Conservation (phyloP, 1,140 invertebrate genomes). For the Drosophila orosa region DNA sequence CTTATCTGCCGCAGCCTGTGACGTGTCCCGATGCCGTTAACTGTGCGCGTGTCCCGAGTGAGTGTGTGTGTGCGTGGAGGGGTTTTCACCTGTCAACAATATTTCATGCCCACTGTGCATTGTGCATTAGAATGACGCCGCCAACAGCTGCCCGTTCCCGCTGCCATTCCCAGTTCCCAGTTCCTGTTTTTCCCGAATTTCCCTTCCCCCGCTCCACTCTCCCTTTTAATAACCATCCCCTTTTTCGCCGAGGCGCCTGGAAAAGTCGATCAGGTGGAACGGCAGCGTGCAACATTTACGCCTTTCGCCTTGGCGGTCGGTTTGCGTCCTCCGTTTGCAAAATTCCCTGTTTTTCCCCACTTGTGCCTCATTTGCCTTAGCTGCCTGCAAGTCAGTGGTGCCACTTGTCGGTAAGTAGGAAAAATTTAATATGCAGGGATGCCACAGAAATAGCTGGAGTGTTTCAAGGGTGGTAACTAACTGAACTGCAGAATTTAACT, state of each 20-base stretch:
- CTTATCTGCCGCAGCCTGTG: constrained; percentile 41
- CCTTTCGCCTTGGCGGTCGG: constrained; percentile 40
- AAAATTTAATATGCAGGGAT: neutral
- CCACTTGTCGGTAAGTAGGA: neutral
- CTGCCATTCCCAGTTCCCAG: constrained; percentile 11
- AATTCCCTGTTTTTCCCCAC: constrained; percentile 4
- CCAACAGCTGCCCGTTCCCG: constrained; percentile 60
- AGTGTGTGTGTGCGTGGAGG: constrained; percentile 24
- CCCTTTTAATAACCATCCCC: constrained; percentile 37
- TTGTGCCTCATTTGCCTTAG: constrained; percentile 17
- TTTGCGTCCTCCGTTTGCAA: constrained; percentile 28
- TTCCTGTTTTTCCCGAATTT: constrained; percentile 21
- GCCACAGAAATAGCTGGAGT: neutral
- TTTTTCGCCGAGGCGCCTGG: constrained; percentile 40
- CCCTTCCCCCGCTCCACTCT: constrained; percentile 28
- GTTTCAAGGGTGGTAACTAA: neutral
- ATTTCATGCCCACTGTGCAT: constrained; percentile 80
- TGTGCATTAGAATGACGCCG: constrained; percentile 69
- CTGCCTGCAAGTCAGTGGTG: constrained; percentile 15
- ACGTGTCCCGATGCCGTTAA: constrained; percentile 66
- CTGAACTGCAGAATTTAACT: neutral
- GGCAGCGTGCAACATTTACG: constrained; percentile 65
- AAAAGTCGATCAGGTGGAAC: constrained; percentile 76
- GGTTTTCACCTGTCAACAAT: constrained; percentile 80
- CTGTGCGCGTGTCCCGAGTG: constrained; percentile 52